Evolutionary conservation across 2,797 vertebrate species (phyloP).

Genomic region (Ctenopoma multispine): DNA sequence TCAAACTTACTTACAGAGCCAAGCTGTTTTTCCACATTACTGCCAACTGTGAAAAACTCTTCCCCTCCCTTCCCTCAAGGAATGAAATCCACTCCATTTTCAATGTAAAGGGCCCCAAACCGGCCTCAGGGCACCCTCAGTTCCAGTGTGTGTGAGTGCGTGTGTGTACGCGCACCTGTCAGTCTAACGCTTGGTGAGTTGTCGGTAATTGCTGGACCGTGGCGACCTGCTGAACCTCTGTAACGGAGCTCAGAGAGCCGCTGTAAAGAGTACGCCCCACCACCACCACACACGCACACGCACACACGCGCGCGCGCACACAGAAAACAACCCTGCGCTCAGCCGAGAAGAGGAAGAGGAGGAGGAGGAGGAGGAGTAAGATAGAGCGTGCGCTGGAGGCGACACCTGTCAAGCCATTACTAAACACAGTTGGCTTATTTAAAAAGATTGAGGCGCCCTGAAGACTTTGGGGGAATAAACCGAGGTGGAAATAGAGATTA

Average conservation of each 20-base stretch:
- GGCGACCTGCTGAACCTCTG: constrained; percentile 73
- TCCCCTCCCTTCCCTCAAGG: constrained; percentile 9
- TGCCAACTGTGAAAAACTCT: constrained; percentile 30
- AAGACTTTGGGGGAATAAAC: constrained; percentile 45
- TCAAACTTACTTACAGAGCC: constrained; percentile 21
- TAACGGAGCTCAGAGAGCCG: constrained; percentile 65
- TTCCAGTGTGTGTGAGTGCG: constrained; percentile 14
- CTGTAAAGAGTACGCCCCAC: constrained; percentile 35
- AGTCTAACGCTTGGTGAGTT: constrained; percentile 63
- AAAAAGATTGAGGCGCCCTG: constrained; percentile 39
- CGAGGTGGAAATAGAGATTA: constrained; percentile 62
- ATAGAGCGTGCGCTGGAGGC: constrained; percentile 55
- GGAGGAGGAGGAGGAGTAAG: constrained; percentile 22
- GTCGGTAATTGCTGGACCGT: constrained; percentile 70
- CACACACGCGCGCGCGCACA: neutral
- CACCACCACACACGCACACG: neutral
- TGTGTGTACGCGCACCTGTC: constrained; percentile 60
- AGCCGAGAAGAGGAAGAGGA: constrained; percentile 35
- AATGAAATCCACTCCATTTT: constrained; percentile 40
- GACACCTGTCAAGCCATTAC: constrained; percentile 71
- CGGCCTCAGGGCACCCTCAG: constrained; percentile 25
- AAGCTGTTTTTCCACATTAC: neutral
- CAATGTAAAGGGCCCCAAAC: constrained; percentile 35
- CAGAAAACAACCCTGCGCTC: constrained; percentile 23
- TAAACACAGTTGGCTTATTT: constrained; percentile 65